These are phyloP conservation scores for Strix aluco DNA, from an alignment of 2,113 vertebrate species.

Conservation along the genomic window DNA sequence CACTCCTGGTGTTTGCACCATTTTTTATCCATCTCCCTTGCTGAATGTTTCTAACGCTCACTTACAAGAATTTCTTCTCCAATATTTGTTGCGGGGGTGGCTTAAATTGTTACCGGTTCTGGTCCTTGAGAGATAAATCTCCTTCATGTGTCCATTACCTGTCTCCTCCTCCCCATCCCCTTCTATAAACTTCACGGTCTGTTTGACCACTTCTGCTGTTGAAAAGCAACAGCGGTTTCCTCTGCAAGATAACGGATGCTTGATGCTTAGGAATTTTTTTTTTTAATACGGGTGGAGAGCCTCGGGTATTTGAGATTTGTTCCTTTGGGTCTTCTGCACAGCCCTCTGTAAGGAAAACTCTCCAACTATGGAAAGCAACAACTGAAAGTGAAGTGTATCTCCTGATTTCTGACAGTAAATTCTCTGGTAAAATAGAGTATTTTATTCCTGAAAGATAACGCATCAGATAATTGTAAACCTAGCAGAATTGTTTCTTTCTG, in stretches of 20 bases:
- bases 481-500: neutral
- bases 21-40: neutral
- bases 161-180: neutral
- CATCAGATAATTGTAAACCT: neutral
- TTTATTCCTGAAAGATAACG: neutral
- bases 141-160: accelerated
- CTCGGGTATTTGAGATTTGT: neutral
- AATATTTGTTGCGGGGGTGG: neutral
- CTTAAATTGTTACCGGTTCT: neutral
- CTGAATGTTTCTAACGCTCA: neutral
- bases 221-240: neutral
- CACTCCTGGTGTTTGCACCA: neutral
- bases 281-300: neutral
- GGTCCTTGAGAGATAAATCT: neutral
- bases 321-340: neutral
- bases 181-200: neutral
- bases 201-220: neutral
- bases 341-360: neutral
- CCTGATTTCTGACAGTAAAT: neutral
- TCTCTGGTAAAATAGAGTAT: neutral
- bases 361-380: neutral
- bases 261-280: neutral
- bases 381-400: neutral
- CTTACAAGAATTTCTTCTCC: neutral
- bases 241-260: neutral